Percentiles rank a stretch among this genome's conserved stretches.
These are phyloP conservation scores for Coptodon bakossiorum DNA, from an alignment of 2,113 vertebrate species.

Conservation along the genomic window DNA sequence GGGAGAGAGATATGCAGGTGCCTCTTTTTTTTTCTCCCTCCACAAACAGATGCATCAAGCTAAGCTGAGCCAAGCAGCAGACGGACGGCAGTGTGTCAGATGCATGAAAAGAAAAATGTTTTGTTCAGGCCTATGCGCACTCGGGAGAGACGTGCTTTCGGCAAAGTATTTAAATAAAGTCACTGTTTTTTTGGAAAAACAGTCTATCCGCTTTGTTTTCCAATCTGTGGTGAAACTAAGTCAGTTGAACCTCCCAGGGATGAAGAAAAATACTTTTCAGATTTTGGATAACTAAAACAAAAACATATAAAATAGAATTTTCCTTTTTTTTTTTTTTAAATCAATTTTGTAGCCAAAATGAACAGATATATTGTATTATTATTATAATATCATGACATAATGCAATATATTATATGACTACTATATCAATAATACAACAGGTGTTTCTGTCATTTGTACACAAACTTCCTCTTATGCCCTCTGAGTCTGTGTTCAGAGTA, in stretches of 20 bases:
- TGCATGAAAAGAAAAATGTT: conserved; percentile 53
- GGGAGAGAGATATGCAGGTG: conserved; percentile 65
- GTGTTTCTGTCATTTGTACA: background rate
- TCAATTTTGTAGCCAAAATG: background rate
- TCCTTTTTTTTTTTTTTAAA: background rate
- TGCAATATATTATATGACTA: background rate
- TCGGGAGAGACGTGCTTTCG: conserved; percentile 11
- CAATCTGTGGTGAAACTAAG: background rate
- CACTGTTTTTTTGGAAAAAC: conserved; percentile 1
- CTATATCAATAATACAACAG: background rate
- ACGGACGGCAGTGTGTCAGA: conserved; percentile 44
- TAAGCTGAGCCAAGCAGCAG: conserved; percentile 49
- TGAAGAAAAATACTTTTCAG: background rate
- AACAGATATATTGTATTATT: background rate
- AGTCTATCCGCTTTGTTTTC: background rate
- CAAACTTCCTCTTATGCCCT: background rate
- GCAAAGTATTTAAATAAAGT: conserved; percentile 22
- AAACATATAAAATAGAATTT: background rate
- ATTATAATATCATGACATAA: background rate
- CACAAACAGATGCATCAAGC: conserved; percentile 60
- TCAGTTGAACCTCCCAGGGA: background rate
- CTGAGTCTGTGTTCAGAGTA: background rate
- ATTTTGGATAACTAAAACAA: background rate
- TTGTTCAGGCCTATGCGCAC: conserved; percentile 43
- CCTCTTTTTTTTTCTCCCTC: background rate